phyloP scores from a whole-genome alignment of 2,888 invertebrate species.

The Crocallis elinguaria region DNA sequence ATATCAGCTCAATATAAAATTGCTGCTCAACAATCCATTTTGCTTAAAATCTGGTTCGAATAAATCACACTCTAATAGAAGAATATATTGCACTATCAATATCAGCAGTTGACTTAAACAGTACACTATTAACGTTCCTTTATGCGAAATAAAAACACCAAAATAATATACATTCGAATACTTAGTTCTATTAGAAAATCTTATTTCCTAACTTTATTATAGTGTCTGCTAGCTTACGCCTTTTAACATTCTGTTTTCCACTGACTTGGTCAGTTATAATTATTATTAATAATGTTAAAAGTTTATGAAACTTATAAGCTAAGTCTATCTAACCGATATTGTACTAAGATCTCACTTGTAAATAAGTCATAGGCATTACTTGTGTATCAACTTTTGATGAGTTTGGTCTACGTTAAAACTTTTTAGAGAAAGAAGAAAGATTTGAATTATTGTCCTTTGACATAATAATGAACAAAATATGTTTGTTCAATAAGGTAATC shows the following conservation, averaged over 20 bases:
- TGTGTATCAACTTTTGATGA: not conserved
- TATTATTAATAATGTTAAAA: conserved; percentile 47
- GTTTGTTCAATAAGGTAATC: too few species aligned
- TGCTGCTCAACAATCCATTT: too few species aligned
- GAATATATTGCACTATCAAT: too few species aligned
- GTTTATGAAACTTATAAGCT: conserved; percentile 67
- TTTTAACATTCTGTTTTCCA: conserved; percentile 53
- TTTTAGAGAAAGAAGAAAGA: not conserved
- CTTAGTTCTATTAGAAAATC: conserved; percentile 14
- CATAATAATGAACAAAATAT: not conserved
- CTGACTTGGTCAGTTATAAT: conserved; percentile 66
- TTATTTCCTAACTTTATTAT: conserved; percentile 40
- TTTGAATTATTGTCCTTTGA: not conserved
- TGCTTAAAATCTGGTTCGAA: too few species aligned
- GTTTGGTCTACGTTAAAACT: conserved; percentile 4
- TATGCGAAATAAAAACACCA: conserved; percentile 21
- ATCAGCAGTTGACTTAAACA: too few species aligned
- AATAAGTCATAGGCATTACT: conserved; percentile 59
- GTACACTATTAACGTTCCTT: too few species aligned
- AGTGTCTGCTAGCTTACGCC: conserved; percentile 72
- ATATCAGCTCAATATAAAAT: too few species aligned
- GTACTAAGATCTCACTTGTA: conserved; percentile 77
- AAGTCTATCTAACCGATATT: conserved; percentile 53
- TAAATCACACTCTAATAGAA: too few species aligned
- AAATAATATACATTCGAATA: conserved; percentile 13